Evolutionary conservation across 2,113 vertebrate species (phyloP).

Genomic region (Alaudala cheleensis): DNA sequence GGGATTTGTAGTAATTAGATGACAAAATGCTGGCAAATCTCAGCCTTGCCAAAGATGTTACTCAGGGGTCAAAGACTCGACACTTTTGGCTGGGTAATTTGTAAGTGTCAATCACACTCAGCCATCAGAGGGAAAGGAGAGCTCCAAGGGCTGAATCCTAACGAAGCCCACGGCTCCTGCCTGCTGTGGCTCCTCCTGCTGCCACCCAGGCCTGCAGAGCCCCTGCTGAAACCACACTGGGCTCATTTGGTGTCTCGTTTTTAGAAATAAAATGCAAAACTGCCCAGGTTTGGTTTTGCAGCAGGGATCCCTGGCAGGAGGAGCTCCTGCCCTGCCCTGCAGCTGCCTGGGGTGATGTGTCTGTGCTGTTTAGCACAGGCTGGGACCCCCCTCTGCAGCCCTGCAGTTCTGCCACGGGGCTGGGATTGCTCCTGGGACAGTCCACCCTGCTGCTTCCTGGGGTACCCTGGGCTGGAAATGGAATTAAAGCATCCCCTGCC

Average conservation of each 20-base stretch:
- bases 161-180: slow-evolving; percentile 48
- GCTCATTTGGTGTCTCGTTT: accelerated
- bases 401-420: no score
- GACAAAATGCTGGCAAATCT: slow-evolving; percentile 98
- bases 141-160: slow-evolving; percentile 74
- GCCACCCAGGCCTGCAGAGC: not conserved
- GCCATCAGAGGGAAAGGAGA: slow-evolving; percentile 81
- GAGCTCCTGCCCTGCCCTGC: not conserved
- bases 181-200: not conserved
- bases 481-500: not conserved
- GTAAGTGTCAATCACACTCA: slow-evolving; percentile 98
- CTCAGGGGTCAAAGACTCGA: slow-evolving; percentile 96
- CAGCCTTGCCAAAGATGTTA: slow-evolving; percentile 92
- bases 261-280: accelerated
- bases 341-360: accelerated
- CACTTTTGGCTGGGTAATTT: slow-evolving; percentile 98
- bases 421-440: not conserved
- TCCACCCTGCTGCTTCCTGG: accelerated
- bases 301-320: not conserved
- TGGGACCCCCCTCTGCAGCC: no score
- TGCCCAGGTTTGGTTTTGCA: not conserved
- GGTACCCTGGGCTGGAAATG: not conserved
- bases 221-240: not conserved
- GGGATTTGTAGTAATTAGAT: slow-evolving; percentile 99
- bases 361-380: accelerated